phyloP scores from a whole-genome alignment of 2,888 invertebrate genomes.

The Strigamia transsilvanica region DNA sequence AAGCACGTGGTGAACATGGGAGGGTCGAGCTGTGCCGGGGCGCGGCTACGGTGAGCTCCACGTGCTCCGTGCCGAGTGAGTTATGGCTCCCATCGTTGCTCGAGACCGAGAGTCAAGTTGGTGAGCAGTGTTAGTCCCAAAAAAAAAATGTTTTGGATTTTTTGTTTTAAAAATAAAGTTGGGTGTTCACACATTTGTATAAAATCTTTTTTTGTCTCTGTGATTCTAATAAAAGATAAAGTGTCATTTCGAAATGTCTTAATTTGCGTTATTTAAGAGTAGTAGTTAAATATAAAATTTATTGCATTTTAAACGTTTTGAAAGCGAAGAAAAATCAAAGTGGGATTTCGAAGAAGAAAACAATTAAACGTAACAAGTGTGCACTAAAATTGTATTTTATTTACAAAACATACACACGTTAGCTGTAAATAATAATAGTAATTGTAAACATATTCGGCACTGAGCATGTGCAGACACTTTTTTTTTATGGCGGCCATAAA shows the following conservation, averaged over 20 bases:
- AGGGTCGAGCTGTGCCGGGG: slow-evolving; percentile 38
- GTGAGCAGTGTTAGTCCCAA: not conserved
- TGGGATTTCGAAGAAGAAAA: not conserved
- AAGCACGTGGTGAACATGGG: slow-evolving; percentile 44
- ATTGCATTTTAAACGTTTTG: not conserved
- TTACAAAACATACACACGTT: not conserved
- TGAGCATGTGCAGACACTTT: slow-evolving; percentile 40
- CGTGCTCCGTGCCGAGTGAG: slow-evolving; percentile 40
- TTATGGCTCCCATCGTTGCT: slow-evolving; percentile 29
- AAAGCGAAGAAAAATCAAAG: not conserved
- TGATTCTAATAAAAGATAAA: no score
- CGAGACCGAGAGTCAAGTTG: slow-evolving; percentile 24
- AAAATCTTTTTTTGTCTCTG: no score
- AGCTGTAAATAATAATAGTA: no score
- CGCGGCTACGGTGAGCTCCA: slow-evolving; percentile 47
- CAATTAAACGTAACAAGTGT: not conserved
- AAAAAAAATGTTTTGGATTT: not conserved
- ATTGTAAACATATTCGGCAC: not conserved
- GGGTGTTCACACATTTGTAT: no score
- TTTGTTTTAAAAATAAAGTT: not conserved
- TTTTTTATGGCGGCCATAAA: slow-evolving; percentile 34
- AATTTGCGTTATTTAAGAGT: not conserved
- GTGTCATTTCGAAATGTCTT: no score
- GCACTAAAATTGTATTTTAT: not conserved
- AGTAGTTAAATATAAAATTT: not conserved